Percentiles rank a stretch among this genome's conserved stretches.
Conservation (phyloP, 2,113 vertebrate species). For the Alligator mississippiensis region DNA sequence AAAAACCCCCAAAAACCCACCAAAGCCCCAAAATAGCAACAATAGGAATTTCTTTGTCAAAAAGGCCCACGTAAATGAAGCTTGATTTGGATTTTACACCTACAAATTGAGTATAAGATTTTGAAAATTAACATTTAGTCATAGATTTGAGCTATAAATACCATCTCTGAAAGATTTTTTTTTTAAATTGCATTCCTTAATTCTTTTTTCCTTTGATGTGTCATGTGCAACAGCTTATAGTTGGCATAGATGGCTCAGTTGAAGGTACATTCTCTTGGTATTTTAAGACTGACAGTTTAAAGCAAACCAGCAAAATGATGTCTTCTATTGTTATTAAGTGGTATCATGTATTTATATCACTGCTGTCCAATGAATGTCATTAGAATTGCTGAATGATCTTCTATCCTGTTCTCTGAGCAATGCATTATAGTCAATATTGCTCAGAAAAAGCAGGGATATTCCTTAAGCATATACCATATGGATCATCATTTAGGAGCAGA, state of each 20-base stretch:
- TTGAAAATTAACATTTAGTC: not conserved
- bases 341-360: not conserved
- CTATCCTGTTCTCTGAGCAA: too few relatives aligned
- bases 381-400: not conserved
- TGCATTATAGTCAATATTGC: not conserved
- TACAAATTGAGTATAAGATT: not conserved
- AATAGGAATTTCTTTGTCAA: not conserved
- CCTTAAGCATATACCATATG: not conserved
- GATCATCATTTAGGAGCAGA: not conserved
- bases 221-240: not conserved
- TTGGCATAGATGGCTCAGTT: not conserved
- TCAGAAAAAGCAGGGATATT: not conserved
- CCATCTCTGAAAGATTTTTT: not conserved
- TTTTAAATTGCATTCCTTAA: accelerated
- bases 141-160: not conserved
- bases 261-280: accelerated
- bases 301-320: not conserved
- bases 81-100: not conserved
- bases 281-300: not conserved
- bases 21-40: not conserved
- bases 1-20: not conserved
- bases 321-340: not conserved
- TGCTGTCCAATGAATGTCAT: not conserved
- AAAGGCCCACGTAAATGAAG: not conserved
- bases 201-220: not conserved